phyloP scores from a whole-genome alignment of 30 jellyfish, hydroid and myxozoan genomes.

The Rhopilema esculentum region DNA sequence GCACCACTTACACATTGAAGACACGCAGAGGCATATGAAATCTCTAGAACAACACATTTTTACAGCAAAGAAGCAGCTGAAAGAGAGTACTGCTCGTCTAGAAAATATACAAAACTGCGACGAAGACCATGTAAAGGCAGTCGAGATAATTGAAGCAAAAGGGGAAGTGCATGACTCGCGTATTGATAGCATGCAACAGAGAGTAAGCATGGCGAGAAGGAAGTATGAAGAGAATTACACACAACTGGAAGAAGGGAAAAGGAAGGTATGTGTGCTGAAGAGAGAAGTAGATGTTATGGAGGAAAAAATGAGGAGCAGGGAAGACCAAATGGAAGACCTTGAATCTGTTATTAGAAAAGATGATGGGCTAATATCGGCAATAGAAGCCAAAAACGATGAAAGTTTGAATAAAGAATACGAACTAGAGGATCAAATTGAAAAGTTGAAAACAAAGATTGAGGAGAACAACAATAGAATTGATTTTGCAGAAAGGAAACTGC shows the following conservation, averaged over 20 bases:
- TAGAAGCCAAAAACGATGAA: background rate
- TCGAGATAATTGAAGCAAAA: constrained; percentile 41
- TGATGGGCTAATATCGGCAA: background rate
- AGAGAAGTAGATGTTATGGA: background rate
- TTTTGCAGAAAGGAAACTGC: constrained; percentile 36
- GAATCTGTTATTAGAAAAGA: background rate
- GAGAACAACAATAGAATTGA: constrained; percentile 7
- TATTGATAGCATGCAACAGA: background rate
- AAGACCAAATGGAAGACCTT: constrained; percentile 5
- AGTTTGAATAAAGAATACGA: constrained; percentile 2
- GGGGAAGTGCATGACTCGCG: constrained; percentile 64
- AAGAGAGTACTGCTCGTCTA: background rate
- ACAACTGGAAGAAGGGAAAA: constrained; percentile 44
- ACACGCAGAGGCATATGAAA: constrained; percentile 20
- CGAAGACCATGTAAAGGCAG: constrained; percentile 24
- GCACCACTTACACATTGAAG: constrained; percentile 28
- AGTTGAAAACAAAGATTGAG: constrained; percentile 25
- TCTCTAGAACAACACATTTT: constrained; percentile 10
- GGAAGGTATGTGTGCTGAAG: constrained; percentile 23
- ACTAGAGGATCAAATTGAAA: constrained; percentile 38
- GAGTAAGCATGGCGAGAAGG: background rate
- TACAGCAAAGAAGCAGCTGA: constrained; percentile 5
- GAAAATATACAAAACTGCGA: background rate
- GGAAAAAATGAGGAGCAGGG: background rate
- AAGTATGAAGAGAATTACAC: constrained; percentile 7